These are phyloP conservation scores for Eriocheir sinensis DNA, from an alignment of 1,140 invertebrate species.

Conservation along the genomic window DNA sequence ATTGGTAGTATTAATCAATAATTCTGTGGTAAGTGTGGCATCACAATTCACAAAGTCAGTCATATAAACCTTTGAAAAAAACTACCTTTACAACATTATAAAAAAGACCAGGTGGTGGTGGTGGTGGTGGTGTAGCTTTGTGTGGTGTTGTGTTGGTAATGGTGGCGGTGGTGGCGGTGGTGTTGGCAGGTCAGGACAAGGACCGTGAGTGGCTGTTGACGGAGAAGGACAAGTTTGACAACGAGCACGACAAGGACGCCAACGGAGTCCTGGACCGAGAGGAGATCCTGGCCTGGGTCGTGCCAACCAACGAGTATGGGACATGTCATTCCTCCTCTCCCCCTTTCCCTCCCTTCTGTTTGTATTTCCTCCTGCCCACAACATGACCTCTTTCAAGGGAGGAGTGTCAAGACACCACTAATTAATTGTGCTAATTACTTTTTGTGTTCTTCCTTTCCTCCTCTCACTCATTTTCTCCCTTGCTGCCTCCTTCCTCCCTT, in stretches of 20 bases:
- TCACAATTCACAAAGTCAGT: too few species aligned
- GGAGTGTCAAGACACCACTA: too few species aligned
- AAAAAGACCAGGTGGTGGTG: too few species aligned
- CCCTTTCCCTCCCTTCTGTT: background rate
- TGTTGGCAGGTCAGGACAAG: conserved; percentile 84
- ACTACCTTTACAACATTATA: too few species aligned
- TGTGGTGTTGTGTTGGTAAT: background rate
- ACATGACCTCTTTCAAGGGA: too few species aligned
- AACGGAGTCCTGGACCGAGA: conserved; percentile 90
- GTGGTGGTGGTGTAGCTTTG: background rate
- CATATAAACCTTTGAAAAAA: too few species aligned
- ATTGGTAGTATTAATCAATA: too few species aligned
- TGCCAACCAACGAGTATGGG: conserved; percentile 94
- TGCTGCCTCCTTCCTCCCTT: background rate
- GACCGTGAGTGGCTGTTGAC: conserved; percentile 91
- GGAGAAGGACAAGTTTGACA: conserved; percentile 95
- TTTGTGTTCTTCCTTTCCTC: too few species aligned
- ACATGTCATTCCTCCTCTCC: background rate
- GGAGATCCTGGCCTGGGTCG: conserved; percentile 94
- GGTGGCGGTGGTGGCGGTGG: conserved; percentile 49
- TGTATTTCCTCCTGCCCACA: too few species aligned
- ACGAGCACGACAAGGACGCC: conserved; percentile 93
- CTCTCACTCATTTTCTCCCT: background rate
- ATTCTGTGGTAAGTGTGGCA: too few species aligned
- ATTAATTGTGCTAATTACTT: too few species aligned